A percentile compares a stretch with the other conserved stretches of the same genome.
Evolutionary conservation across 2,113 vertebrate species (phyloP).

Genomic region (Balaenoptera acutorostrata): DNA sequence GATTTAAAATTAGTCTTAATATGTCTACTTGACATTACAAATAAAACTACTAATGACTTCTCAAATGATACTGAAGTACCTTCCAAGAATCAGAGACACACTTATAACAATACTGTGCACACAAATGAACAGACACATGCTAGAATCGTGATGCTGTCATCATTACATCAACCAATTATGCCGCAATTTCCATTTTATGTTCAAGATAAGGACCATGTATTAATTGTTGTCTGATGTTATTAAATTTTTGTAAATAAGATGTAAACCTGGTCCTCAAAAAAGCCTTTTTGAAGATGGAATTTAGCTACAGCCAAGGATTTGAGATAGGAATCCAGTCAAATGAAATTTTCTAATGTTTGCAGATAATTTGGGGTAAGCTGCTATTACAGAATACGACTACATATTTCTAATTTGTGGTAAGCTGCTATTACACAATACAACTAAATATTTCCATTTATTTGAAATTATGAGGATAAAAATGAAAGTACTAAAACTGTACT

Average conservation of each 20-base stretch:
- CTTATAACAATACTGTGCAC: background rate
- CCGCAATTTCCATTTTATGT: background rate
- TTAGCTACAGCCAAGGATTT: background rate
- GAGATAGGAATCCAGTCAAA: background rate
- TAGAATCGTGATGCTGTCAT: background rate
- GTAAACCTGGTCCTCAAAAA: background rate
- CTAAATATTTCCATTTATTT: background rate
- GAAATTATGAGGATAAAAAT: background rate
- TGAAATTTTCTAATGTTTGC: background rate
- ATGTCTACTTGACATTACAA: background rate
- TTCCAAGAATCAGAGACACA: background rate
- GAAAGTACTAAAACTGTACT: background rate
- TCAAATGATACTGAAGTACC: background rate
- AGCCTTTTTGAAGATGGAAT: background rate
- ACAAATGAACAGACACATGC: background rate
- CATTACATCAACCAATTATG: background rate
- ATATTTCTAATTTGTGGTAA: background rate
- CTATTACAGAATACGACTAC: background rate
- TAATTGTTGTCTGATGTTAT: background rate
- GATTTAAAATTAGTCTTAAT: background rate
- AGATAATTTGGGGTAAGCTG: background rate
- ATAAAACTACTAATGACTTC: background rate
- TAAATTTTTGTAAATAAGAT: background rate
- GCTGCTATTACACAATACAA: background rate
- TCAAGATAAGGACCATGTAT: background rate